A percentile compares a stretch with the other conserved stretches of the same genome.
phyloP scores from a whole-genome alignment of 2,888 invertebrate species.

The Melanotus villosus region DNA sequence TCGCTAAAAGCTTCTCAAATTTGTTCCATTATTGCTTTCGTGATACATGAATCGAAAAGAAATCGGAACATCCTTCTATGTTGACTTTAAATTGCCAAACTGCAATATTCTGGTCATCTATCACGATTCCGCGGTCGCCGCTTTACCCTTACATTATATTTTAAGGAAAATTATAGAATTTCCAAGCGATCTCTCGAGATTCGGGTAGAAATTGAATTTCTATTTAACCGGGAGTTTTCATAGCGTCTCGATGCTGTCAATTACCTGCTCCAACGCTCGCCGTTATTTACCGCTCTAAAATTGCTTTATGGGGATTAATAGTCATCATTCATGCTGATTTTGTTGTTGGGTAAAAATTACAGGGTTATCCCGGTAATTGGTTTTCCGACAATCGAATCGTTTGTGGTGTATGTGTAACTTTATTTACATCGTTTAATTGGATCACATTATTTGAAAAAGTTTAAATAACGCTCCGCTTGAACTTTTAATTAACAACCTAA shows the following conservation, averaged over 20 bases:
- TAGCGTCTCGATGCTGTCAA: conserved; percentile 29
- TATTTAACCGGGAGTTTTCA: conserved; percentile 25
- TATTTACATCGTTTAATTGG: too few species aligned
- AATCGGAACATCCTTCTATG: neutral
- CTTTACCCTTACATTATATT: conserved; percentile 27
- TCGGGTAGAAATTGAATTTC: conserved; percentile 33
- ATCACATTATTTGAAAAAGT: too few species aligned
- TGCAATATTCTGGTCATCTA: conserved; percentile 24
- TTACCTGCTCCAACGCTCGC: conserved; percentile 24
- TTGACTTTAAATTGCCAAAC: conserved; percentile 18
- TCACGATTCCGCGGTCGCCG: conserved; percentile 17
- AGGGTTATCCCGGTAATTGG: neutral
- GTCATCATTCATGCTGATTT: conserved; percentile 24
- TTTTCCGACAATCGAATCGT: neutral
- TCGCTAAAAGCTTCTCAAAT: neutral
- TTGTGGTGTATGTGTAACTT: neutral
- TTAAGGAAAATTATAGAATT: conserved; percentile 34
- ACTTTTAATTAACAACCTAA: too few species aligned
- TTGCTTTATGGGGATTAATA: conserved; percentile 24
- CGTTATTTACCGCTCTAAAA: conserved; percentile 26
- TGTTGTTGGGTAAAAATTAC: conserved; percentile 11
- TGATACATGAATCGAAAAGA: neutral
- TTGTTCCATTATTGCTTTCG: neutral
- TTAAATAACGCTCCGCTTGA: too few species aligned
- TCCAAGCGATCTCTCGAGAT: conserved; percentile 18